A percentile compares a stretch with the other conserved stretches of the same genome.
These are phyloP conservation scores for Ochlodes sylvanus DNA, from an alignment of 2,888 invertebrate genomes.

Conservation along the genomic window DNA sequence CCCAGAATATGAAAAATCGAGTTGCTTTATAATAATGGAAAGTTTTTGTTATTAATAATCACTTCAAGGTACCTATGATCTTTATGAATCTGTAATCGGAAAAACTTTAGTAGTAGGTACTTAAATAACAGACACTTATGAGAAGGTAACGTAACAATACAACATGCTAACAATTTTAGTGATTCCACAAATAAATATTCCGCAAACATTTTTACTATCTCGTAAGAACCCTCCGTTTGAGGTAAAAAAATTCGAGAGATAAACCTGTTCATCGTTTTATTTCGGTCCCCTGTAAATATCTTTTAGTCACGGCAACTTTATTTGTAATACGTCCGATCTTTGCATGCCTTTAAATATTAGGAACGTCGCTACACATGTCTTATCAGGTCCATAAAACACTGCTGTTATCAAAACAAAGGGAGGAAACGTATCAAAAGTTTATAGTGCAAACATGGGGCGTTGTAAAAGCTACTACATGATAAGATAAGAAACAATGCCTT, in stretches of 20 bases:
- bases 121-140: too few relatives aligned
- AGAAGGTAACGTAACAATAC: too few relatives aligned
- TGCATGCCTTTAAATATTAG: conserved; percentile 30
- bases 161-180: background rate
- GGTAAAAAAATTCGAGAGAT: conserved; percentile 13
- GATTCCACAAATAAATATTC: background rate
- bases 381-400: conserved; percentile 39
- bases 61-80: too few relatives aligned
- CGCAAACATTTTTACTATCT: conserved; percentile 5
- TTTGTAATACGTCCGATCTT: conserved; percentile 17
- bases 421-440: conserved; percentile 39
- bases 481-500: conserved; percentile 44
- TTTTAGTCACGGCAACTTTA: conserved; percentile 17
- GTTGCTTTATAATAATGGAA: too few relatives aligned
- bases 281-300: conserved; percentile 27
- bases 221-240: conserved; percentile 1
- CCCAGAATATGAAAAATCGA: too few relatives aligned
- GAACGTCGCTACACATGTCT: conserved; percentile 24
- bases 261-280: conserved; percentile 16
- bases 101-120: too few relatives aligned
- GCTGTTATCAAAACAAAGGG: conserved; percentile 41
- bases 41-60: too few relatives aligned
- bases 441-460: conserved; percentile 41
- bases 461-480: conserved; percentile 59
- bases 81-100: too few relatives aligned